These are phyloP conservation scores for Trididemnum miniatum DNA, from an alignment of 23 tunicate species.

Conservation along the genomic window DNA sequence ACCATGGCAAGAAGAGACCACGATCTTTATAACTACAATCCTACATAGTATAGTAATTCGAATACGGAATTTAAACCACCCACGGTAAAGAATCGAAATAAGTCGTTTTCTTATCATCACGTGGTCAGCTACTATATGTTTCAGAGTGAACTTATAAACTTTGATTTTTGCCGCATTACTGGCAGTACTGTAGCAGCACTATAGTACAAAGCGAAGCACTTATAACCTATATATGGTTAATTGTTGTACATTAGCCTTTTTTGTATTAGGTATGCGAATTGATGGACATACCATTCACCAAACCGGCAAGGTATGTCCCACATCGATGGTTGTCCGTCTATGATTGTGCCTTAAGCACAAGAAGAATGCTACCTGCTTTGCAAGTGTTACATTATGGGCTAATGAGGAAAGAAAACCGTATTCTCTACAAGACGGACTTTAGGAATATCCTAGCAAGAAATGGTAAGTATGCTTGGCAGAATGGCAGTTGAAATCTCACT, in stretches of 20 bases:
- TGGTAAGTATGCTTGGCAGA: not conserved
- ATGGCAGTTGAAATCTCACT: not conserved
- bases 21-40: not conserved
- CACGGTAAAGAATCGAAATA: not conserved
- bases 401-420: not conserved
- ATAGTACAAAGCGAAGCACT: not conserved
- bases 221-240: not conserved
- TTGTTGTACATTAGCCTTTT: not conserved
- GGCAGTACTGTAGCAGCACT: not conserved
- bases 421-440: not conserved
- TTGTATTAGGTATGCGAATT: not conserved
- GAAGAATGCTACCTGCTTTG: not conserved
- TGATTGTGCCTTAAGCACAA: not conserved
- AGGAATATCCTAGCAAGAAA: not conserved
- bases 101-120: not conserved
- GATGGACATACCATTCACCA: not conserved
- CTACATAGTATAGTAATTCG: not conserved
- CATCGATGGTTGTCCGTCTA: conserved; percentile 12
- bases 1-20: not conserved
- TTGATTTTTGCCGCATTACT: not conserved
- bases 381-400: not conserved
- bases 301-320: not conserved
- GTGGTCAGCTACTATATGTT: not conserved
- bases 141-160: not conserved
- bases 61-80: not conserved